A percentile compares a stretch with the other conserved stretches of the same genome.
These are phyloP conservation scores for Rachycentron canadum DNA, from an alignment of 2,797 vertebrate genomes.

Conservation along the genomic window DNA sequence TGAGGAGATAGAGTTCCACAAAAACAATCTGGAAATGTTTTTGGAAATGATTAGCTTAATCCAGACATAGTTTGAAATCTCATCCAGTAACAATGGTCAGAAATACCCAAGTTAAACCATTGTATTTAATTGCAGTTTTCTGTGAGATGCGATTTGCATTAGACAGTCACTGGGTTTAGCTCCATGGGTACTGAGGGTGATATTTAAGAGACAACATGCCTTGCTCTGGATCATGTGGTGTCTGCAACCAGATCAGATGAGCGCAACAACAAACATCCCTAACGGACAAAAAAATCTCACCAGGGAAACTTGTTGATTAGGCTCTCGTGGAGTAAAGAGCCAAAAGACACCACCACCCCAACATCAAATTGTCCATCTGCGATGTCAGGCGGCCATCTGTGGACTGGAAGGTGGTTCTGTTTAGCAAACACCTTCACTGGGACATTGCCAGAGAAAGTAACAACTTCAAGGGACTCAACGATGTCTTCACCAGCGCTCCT, in stretches of 20 bases:
- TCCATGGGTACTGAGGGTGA: background rate
- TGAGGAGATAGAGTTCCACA: background rate
- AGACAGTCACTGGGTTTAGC: background rate
- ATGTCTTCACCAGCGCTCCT: constrained; percentile 71
- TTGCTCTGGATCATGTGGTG: background rate
- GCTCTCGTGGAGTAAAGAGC: constrained; percentile 88
- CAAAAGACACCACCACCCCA: constrained; percentile 95
- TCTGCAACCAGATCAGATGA: background rate
- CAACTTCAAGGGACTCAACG: constrained; percentile 90
- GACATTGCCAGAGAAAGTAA: constrained; percentile 85
- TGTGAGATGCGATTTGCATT: background rate
- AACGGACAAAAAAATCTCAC: constrained; percentile 79
- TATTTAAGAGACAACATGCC: background rate
- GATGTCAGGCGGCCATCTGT: constrained; percentile 89
- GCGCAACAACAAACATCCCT: background rate
- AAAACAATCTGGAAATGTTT: background rate
- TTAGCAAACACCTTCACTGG: constrained; percentile 89
- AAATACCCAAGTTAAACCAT: too few species aligned
- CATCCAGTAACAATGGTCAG: too few species aligned
- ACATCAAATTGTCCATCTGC: constrained; percentile 88
- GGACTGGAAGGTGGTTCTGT: constrained; percentile 83
- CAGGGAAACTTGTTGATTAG: constrained; percentile 93
- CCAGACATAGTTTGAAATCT: background rate
- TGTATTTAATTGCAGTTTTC: too few species aligned
- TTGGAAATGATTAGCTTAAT: background rate